Evolutionary conservation across 2,113 vertebrate genomes (phyloP), one percentile per base, ranked within the genome.

Genomic region (Antechinus stuartii): DNA sequence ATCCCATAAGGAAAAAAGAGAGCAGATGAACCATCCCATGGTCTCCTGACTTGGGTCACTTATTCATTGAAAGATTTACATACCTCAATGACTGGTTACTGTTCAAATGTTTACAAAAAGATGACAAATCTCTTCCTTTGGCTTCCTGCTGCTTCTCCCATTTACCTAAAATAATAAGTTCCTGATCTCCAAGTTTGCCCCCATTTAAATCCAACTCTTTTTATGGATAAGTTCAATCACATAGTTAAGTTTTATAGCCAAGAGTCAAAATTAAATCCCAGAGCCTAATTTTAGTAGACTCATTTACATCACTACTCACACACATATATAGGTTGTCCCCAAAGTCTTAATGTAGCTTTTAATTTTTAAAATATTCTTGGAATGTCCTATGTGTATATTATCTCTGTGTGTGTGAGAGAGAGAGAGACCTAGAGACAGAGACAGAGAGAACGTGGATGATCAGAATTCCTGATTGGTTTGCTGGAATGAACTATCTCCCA

Each of bases 221-320:
- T 95, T 84, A 57, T 1, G 93, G 25, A 52, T 56, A 84, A 95
- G 26, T 90, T 8, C 35, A 56, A 91, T 94, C 91, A 89, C 30
- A 90, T 35, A 76, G 47, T 22, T 92, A 84, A 92, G 46, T 61
- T 35, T 76, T 68, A n/a, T 42, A 84, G n/a, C 50, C 56, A 53
- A 22, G 50, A 54, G 55, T 91, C 96, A 91, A 93, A 92, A 90
- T 95, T 24, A 90, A 10, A 93, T 89, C 92, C 94, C 49, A 94
- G 46, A 95, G 91, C 90, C 52, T 5, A 93, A 92, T 52, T 35
- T 92, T 93, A 92, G 61, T 3, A 68, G 52, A n/a, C 90, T 61
- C 25, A 68, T 30, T 91, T 90, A 26, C 27, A 35, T 35, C 12
- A 8, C 30, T 35, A 68, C 30, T 68, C 12, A 2, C 27, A 68